A percentile compares a stretch with the other conserved stretches of the same genome.
phyloP scores from a whole-genome alignment of 2,888 invertebrate genomes.

The Stegophylla sp. region DNA sequence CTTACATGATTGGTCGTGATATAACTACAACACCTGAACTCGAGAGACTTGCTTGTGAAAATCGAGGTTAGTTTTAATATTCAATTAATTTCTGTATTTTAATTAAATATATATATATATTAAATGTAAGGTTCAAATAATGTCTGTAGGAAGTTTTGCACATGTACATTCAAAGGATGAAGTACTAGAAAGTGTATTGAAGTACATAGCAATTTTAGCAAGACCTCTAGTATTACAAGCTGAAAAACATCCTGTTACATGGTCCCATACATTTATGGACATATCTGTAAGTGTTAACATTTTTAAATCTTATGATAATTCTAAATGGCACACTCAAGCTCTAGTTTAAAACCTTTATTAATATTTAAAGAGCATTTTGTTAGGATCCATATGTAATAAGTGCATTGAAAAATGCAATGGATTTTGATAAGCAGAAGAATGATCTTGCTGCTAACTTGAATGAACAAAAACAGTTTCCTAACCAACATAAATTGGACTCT shows the following conservation, averaged over 20 bases:
- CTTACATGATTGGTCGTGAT: conserved; percentile 95
- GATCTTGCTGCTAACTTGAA: conserved; percentile 55
- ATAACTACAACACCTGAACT: conserved; percentile 90
- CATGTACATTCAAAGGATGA: conserved; percentile 96
- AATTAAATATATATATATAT: background rate
- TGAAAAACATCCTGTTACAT: conserved; percentile 86
- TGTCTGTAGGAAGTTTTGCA: conserved; percentile 81
- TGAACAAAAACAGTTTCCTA: conserved; percentile 56
- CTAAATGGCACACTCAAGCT: background rate
- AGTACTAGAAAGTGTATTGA: conserved; percentile 93
- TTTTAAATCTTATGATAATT: background rate
- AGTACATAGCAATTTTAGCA: conserved; percentile 96
- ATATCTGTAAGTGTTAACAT: conserved; percentile 72
- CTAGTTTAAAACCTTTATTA: background rate
- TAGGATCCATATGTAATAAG: conserved; percentile 85
- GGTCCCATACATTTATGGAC: conserved; percentile 97
- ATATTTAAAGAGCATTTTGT: conserved; percentile 53
- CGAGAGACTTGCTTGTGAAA: conserved; percentile 98
- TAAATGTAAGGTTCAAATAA: background rate
- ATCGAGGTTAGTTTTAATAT: conserved; percentile 72
- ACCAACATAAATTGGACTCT: conserved; percentile 56
- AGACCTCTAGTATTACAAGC: conserved; percentile 89
- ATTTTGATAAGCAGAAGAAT: conserved; percentile 80
- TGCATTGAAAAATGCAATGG: conserved; percentile 85
- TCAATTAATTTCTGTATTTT: background rate